Base-by-base conservation (phyloP, 2,888 invertebrate species). In the Alviniconcha strummeri region DNA sequence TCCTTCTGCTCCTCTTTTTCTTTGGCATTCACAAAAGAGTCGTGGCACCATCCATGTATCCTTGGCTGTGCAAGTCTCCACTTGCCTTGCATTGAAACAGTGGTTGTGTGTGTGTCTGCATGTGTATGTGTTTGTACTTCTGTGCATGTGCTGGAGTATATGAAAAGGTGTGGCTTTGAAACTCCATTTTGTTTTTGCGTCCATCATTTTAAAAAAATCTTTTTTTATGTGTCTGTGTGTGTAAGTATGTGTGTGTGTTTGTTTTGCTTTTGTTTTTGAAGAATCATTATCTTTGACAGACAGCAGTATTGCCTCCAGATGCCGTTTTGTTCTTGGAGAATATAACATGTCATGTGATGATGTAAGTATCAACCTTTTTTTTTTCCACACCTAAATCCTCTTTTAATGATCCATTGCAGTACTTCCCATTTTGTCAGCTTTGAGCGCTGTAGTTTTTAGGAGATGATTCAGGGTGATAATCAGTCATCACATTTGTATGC, bases 291-390 rank as follows among this genome's bases (percentile, higher is more conserved):
- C 83, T 74, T 83, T 79, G 75, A 83, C 55, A 64, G 1, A 72
- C 13, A n/a, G n/a, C 80, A 94, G 94, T 88, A 97, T 99, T 89
- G 98, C 98, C 0, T 96, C 98, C 0, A 95, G 99, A 87, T 98
- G 98, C 76, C 95, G 98, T 85, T 96, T 96, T 81, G 98, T 98
- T 2, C 95, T 99, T 82, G 96, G 96, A 75, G 98, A 99, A 94
- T 99, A 98, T 94, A 99, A 99, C 94, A 98, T 99, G 98, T 98
- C 98, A 55, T 99, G 99, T 94, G 98, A 98, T 93, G 98, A 99
- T 93, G 94, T 94, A 90, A 93, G 94, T 92, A 87, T 17, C 36
- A 77, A 11, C 9, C 13, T 60, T 60, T 4, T 60, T 60, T 60
- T 60, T 13, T 60, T 13, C 4, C 13, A 60, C 60, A 60, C 60